Evolutionary conservation across 2,888 invertebrate genomes (phyloP), one percentile per base, ranked within the genome.

Genomic region (Hipparchia sbordonii): DNA sequence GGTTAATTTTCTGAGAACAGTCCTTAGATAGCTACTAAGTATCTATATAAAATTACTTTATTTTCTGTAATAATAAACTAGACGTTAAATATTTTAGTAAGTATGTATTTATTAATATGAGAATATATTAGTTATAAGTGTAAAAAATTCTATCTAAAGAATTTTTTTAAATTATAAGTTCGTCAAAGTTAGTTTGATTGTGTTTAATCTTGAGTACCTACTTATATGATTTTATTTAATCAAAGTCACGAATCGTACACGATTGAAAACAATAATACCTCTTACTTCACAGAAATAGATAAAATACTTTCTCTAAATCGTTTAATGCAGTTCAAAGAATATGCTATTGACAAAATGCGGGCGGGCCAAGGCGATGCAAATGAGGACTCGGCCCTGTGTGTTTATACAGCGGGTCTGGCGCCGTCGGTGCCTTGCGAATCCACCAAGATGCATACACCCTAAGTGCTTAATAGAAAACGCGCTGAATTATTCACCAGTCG

Each of bases 401-500:
- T 87, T 86, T 85, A 88, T 86, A 82, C 84, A 82, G 56, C 54
- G 59, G n/a, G 12, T 71, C 33, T 33, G 65, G 65, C 52, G 59
- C 63, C 60, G 33, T 2, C 65, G 10, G 45, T n/a, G 51, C 84
- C 85, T 85, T 86, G 85, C 88, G 89, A 88, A 87, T 88, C 84
- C 82, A 65, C 65, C 82, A 82, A 83, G 84, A 89, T 89, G 87
- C 89, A 90, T 90, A 89, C 82, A 83, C 79, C 82, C 84, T 88
- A 88, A 91, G 89, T 89, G 87, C 89, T 87, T 89, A 88, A 88
- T 89, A 90, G 88, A 89, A 88, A 87, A 87, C 81, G 82, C 83
- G 75, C 83, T 92, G 91, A 91, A 91, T 91, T 85, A 91, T 91
- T 90, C 89, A 92, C 86, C 79, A 65, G 84, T 82, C 82, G 84